Conservation (phyloP, 2,113 vertebrate species). For the Rhinopomastus cyanomelas region DNA sequence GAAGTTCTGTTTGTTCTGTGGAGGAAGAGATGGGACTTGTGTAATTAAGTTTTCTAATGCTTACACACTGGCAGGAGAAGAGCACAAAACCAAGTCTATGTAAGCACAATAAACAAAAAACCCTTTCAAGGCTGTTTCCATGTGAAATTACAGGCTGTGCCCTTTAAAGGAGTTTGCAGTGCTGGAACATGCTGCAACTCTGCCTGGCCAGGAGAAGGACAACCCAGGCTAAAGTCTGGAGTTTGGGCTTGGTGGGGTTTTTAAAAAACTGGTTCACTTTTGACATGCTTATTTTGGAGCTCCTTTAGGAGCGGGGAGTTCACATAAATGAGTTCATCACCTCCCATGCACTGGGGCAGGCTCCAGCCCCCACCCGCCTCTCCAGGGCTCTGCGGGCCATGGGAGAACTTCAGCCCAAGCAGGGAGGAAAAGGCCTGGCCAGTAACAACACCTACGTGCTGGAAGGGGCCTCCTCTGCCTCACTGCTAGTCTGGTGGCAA, state of each 20-base stretch:
- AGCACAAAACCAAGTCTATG: background rate
- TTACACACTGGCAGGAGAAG: background rate
- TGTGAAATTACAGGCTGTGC: background rate
- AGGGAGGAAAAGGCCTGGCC: background rate
- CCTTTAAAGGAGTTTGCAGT: background rate
- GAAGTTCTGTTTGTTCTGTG: background rate
- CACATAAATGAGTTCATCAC: background rate
- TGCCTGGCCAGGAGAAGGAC: background rate
- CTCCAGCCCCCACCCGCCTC: background rate
- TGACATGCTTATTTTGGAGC: background rate
- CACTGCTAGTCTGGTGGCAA: conserved; percentile 15
- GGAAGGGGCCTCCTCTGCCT: background rate
- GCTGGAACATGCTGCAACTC: background rate
- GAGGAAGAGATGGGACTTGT: background rate
- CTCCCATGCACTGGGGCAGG: background rate
- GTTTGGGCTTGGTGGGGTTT: background rate
- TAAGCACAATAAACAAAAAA: background rate
- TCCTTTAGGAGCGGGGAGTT: background rate
- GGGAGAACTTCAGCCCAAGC: background rate
- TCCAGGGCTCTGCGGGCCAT: background rate
- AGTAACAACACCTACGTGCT: background rate
- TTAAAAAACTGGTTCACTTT: background rate
- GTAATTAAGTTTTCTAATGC: background rate
- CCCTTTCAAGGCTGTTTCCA: background rate
- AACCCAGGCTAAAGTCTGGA: background rate